Percentiles rank a stretch among this genome's conserved stretches.
Evolutionary conservation across 2,797 vertebrate species (phyloP).

Genomic region (Falco cherrug): DNA sequence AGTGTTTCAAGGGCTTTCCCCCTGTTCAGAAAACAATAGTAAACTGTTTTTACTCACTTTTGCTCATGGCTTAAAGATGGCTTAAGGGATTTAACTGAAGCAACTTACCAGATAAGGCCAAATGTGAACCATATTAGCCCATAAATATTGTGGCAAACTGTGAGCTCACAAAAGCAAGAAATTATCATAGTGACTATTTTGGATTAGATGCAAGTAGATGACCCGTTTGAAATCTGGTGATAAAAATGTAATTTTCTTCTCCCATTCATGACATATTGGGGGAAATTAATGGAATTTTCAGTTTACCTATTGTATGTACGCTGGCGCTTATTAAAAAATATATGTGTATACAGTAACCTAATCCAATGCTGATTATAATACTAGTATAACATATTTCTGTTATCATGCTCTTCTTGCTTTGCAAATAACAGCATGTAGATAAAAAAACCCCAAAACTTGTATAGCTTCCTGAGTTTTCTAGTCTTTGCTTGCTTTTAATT

Average conservation of each 20-base stretch:
- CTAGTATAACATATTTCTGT: not conserved
- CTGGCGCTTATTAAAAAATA: not conserved
- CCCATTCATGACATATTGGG: not conserved
- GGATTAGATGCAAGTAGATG: not conserved
- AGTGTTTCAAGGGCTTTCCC: conserved; percentile 16
- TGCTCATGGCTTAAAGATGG: not conserved
- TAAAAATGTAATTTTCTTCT: not conserved
- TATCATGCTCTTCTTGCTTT: not conserved
- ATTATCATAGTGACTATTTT: not conserved
- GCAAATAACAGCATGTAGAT: not conserved
- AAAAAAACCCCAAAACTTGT: not conserved
- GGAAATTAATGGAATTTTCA: not conserved
- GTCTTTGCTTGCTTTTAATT: conserved; percentile 34
- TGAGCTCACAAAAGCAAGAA: not conserved
- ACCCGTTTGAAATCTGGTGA: not conserved
- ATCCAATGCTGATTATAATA: not conserved
- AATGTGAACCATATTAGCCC: not conserved
- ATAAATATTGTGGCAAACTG: conserved; percentile 19
- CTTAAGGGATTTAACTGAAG: conserved; percentile 32
- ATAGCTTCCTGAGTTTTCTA: not conserved
- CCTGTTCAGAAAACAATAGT: not conserved
- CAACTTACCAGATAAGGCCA: not conserved
- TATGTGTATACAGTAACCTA: not conserved
- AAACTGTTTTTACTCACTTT: not conserved
- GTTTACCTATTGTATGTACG: not conserved